These are phyloP conservation scores for Zaprionus obscuricornis DNA, from an alignment of 2,888 invertebrate species.

Conservation along the genomic window DNA sequence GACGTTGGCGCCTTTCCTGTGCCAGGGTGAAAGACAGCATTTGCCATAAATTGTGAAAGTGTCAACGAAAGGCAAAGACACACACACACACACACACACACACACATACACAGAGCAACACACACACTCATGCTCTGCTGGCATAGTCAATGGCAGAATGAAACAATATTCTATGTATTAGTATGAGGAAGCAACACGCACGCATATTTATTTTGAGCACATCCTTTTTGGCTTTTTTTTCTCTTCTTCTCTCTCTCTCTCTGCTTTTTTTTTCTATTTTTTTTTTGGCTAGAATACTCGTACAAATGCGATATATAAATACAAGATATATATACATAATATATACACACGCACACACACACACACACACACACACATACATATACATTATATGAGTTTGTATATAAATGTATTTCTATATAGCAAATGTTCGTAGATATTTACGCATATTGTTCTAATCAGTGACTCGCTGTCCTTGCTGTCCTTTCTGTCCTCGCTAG, in stretches of 20 bases:
- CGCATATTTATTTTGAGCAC: conserved; percentile 77
- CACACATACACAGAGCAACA: conserved; percentile 6
- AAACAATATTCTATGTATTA: conserved; percentile 36
- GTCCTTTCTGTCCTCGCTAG: conserved; percentile 32
- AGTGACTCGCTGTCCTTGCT: conserved; percentile 53
- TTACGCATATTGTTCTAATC: conserved; percentile 75
- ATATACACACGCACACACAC: no score
- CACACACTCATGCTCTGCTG: conserved; percentile 2
- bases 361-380: no score
- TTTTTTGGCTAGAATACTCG: conserved; percentile 35
- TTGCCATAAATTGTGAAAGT: conserved; percentile 80
- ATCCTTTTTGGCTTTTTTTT: conserved; percentile 50
- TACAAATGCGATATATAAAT: conserved; percentile 64
- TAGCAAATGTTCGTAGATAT: conserved; percentile 55
- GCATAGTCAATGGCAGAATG: conserved; percentile 16
- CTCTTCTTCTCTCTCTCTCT: conserved; percentile 22
- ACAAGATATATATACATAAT: conserved; percentile 33
- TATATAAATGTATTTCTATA: background rate
- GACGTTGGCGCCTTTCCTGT: conserved; percentile 66
- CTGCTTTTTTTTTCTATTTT: conserved; percentile 6
- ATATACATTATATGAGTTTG: background rate
- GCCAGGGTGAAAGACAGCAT: conserved; percentile 70
- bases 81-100: conserved; percentile 29
- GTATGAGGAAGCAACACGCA: conserved; percentile 75
- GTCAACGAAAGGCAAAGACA: conserved; percentile 76